Base-by-base conservation (phyloP, 2,113 vertebrate genomes). In the Sebastes schlegelii region DNA sequence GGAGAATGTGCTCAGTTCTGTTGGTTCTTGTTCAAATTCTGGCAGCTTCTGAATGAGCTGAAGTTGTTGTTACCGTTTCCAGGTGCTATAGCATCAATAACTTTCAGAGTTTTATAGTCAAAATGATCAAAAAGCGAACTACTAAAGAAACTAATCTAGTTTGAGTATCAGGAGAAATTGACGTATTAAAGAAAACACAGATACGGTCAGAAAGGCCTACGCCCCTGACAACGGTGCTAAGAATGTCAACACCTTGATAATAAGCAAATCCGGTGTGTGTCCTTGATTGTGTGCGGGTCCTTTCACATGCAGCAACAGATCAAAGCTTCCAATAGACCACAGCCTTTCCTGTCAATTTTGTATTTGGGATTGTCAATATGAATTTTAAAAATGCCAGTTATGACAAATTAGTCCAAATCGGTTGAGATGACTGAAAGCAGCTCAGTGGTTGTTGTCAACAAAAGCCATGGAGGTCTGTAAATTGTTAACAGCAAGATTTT, bases 401-500 rank as follows among this genome's bases (percentile, higher is more conserved):
- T 34, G 34, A 34, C 34, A 34, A 34, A 52, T 54, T 55, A 42
- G 34, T 43, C 51, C 13, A 42, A 43, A 21, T 65, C 0, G 1
- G 9, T 5, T 21, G 19, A 45, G 11, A 57, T 43, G 45, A 58
- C 52, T 13, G 48, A 34, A 49, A 52, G 8, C 21, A 55, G 26
- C 51, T 55, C 68, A 43, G 34, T 62, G 40, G 40, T 17, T 16
- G 34, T 17, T 17, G 17, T 72, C 54, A 46, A 46, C 40, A 21
- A 26, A 45, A 58, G 17, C n/a, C 3, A 1, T 16, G 19, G 42
- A 72, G 69, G n/a, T 17, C 12, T 21, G 12, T 42, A 26, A 19
- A 63, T 71, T 43, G 51, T 62, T 52, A 63, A 54, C 57, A 52
- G 76, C 66, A 13, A 34, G 48, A 26, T 26, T 42, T 34, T 19